Evolutionary conservation across 2,797 vertebrate genomes (phyloP), one percentile per base, ranked within the genome.

Genomic region (Antennarius maculatus): DNA sequence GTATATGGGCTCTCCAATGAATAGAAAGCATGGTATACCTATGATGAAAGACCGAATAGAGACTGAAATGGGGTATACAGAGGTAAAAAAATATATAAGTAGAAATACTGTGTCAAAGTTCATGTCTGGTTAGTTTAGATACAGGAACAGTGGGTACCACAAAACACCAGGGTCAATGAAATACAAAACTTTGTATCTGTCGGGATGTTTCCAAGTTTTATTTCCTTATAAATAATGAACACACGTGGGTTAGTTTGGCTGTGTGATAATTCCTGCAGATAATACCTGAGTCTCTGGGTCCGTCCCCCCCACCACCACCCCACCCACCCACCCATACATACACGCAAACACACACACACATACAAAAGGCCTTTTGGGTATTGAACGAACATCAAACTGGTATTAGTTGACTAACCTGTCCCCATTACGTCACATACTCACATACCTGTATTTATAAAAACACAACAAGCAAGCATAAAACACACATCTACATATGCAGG

Each of bases 391-490:
- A 76, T 89, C 86, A 92, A 85, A 83, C 68, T 65, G 56, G 64
- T 82, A 90, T 90, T 93, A 92, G 88, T 89, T 91, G 91, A 91
- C 10, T 66, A 88, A 84, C 68, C 74, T 78, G 88, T 81, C 84
- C 82, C 87, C 87, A 88, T 90, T 89, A 81, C 74, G 82, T 89
- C 92, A 92, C 86, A 88, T 58, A 72, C 81, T 80, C 75, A 77
- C 83, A 85, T 83, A n/a, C n/a, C n/a, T n/a, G n/a, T n/a, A 62
- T 80, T 87, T 88, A 86, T 79, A 88, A 85, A 79, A 79, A 80
- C 54, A 76, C 31, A 72, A 60, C 63, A 68, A 77, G 61, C 56
- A 69, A 57, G 69, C 66, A 61, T 61, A 79, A 79, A 79, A 86
- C 54, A 55, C 69, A 71, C 51, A 69, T 52, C 4, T 60, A 60